These are phyloP conservation scores for Gryllus bimaculatus DNA, from an alignment of 1,140 invertebrate species.

Conservation along the genomic window DNA sequence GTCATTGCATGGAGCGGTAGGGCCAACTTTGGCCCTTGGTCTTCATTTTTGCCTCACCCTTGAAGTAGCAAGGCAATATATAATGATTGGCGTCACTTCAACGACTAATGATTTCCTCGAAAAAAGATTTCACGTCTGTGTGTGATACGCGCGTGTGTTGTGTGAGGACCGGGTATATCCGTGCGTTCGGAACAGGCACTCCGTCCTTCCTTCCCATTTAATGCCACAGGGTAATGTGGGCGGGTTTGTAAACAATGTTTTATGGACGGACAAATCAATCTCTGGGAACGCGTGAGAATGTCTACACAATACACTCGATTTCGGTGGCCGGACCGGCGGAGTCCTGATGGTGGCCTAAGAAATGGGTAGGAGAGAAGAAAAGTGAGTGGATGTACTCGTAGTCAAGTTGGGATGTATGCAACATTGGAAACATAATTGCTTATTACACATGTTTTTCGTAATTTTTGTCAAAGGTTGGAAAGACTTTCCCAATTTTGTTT, in stretches of 20 bases:
- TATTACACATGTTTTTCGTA: too few species aligned
- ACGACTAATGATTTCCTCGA: not conserved
- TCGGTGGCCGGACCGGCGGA: not conserved
- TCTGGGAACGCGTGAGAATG: not conserved
- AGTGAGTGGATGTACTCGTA: not conserved
- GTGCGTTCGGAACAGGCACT: not conserved
- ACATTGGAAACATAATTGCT: not conserved
- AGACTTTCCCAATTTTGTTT: too few species aligned
- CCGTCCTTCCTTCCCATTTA: not conserved
- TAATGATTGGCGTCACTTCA: not conserved
- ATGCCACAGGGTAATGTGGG: not conserved
- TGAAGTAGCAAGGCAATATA: not conserved
- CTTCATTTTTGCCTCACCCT: not conserved
- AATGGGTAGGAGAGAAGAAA: not conserved
- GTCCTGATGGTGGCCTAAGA: not conserved
- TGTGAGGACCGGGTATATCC: too few species aligned
- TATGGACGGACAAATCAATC: not conserved
- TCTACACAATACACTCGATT: not conserved
- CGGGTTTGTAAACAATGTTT: conserved; percentile 1
- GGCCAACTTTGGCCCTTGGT: not conserved
- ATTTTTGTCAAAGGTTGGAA: too few species aligned
- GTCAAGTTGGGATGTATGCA: not conserved
- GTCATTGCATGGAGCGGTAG: not conserved
- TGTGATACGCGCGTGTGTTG: not conserved
- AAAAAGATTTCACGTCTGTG: not conserved